Evolutionary conservation across 2,888 invertebrate genomes (phyloP), one percentile per base, ranked within the genome.

Genomic region (Pediacus dermestoides): DNA sequence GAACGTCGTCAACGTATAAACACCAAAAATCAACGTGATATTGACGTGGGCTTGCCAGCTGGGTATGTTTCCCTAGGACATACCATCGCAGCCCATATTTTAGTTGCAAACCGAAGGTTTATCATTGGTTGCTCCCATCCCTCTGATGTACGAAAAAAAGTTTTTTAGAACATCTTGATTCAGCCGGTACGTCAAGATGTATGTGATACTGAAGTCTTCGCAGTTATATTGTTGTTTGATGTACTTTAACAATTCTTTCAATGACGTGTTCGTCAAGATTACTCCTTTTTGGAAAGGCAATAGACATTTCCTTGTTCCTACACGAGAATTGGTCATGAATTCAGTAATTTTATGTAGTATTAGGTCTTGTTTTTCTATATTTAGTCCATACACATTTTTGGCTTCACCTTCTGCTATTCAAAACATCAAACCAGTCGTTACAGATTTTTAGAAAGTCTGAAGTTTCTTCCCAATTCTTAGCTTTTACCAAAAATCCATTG

Each of bases 41-140:
- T n/a, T n/a, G n/a, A n/a, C n/a, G n/a, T n/a, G n/a, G n/a, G n/a
- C n/a, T n/a, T n/a, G n/a, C n/a, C n/a, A n/a, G n/a, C n/a, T n/a
- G n/a, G n/a, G 51, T 47, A 42, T 58, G 43, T 39, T 54, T 55
- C 1, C 57, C 54, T n/a, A 58, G 32, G 34, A 59, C 49, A 25
- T 45, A 57, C 54, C 57, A 55, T 16, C 47, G 15, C 25, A 57
- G 12, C 3, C 53, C 9, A 34, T 54, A 46, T 26, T 37, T 41
- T 12, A 57, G 37, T 16, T 58, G 45, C 11, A 56, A 21, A 3
- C 46, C n/a, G 43, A 30, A 12, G 55, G 57, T 34, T 59, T 53
- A 36, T 56, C 52, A 39, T 58, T 49, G 6, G 42, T 27, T 3
- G 46, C 53, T 16, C 56, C 58, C 49, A 56, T 52, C 6, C 42